phyloP scores from a whole-genome alignment of 2,888 invertebrate species.

The Cryptosula pallasiana region DNA sequence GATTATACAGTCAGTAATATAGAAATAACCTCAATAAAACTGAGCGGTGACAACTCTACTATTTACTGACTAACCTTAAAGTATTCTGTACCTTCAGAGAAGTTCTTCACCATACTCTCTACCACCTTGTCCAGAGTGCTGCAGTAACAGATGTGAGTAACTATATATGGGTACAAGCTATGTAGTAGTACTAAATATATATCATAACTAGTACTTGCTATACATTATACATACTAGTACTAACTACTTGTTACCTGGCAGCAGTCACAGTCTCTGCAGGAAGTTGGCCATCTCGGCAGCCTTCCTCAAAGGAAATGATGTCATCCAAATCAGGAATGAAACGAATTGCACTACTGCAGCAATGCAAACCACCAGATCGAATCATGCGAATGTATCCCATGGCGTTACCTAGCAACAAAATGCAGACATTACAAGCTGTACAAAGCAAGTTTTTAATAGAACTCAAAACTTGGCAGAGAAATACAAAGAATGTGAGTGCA shows the following conservation, averaged over 20 bases:
- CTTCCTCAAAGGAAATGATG: conserved; percentile 62
- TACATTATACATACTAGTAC: too few species aligned
- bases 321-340: conserved; percentile 77
- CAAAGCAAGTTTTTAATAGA: neutral
- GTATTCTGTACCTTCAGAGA: conserved; percentile 82
- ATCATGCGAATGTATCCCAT: conserved; percentile 93
- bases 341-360: conserved; percentile 81
- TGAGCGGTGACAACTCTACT: conserved; percentile 14
- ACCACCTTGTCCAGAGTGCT: conserved; percentile 73
- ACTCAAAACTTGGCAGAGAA: neutral
- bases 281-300: conserved; percentile 61
- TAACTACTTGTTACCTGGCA: conserved; percentile 45
- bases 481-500: conserved; percentile 8
- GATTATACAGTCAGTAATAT: too few species aligned
- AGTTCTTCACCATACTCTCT: conserved; percentile 72
- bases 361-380: conserved; percentile 85
- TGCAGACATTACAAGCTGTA: neutral
- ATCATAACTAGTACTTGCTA: too few species aligned
- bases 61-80: conserved; percentile 60
- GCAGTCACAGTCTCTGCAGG: conserved; percentile 59
- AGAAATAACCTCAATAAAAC: too few species aligned
- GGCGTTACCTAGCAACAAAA: conserved; percentile 66
- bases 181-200: too few species aligned
- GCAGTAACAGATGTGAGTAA: too few species aligned
- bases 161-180: too few species aligned